These are phyloP conservation scores for Drosophila repletoides DNA, from an alignment of 1,140 invertebrate genomes.

Conservation along the genomic window DNA sequence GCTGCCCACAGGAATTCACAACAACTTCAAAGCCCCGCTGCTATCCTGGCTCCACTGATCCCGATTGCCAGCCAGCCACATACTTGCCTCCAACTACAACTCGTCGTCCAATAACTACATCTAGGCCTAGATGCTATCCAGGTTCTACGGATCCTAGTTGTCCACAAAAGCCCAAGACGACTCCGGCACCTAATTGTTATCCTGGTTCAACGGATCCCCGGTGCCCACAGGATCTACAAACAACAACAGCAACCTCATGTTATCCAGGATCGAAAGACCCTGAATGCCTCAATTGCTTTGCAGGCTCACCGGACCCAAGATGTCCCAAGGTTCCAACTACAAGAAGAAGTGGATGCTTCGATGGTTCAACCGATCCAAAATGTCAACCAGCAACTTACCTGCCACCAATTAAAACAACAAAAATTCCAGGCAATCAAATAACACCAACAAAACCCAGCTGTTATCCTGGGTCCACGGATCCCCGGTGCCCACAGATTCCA, in stretches of 20 bases:
- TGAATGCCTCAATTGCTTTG: constrained; percentile 7
- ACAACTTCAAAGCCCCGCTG: constrained; percentile 51
- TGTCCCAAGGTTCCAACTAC: constrained; percentile 22
- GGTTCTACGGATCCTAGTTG: constrained; percentile 12
- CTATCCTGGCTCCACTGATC: constrained; percentile 83
- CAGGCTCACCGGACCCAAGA: constrained; percentile 23
- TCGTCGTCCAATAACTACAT: constrained; percentile 3
- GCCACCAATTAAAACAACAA: constrained; percentile 52
- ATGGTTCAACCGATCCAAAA: constrained; percentile 54
- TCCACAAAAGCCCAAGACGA: neutral
- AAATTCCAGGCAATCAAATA: constrained; percentile 44
- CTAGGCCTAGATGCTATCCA: constrained; percentile 19
- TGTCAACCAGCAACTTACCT: constrained; percentile 69
- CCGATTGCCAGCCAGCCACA: constrained; percentile 67
- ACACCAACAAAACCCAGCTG: constrained; percentile 13
- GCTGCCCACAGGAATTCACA: too few relatives aligned
- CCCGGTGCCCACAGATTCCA: constrained; percentile 22
- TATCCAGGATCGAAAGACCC: constrained; percentile 25
- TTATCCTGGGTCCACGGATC: constrained; percentile 76
- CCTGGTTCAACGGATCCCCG: constrained; percentile 24
- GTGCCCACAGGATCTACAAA: constrained; percentile 21
- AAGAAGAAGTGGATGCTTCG: neutral
- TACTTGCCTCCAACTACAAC: constrained; percentile 37
- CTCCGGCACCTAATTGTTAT: constrained; percentile 10
- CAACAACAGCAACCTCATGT: constrained; percentile 5